Percentiles rank a stretch among this genome's conserved stretches.
Evolutionary conservation across 2,113 vertebrate genomes (phyloP).

Genomic region (Lagopus muta): DNA sequence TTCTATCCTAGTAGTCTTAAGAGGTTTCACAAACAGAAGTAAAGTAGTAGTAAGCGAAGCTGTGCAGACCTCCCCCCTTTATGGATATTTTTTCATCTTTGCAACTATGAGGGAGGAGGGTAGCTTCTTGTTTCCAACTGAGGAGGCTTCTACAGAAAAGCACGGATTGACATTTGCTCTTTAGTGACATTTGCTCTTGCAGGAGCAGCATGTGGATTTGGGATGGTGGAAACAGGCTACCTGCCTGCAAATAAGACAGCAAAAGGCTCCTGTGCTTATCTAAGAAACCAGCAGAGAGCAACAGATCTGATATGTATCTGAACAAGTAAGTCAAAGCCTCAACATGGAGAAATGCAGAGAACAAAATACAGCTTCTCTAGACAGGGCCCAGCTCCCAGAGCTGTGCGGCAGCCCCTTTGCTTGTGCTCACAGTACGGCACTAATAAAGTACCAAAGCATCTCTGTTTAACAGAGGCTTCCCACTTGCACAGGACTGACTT

Average conservation of each 20-base stretch:
- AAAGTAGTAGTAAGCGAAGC: neutral
- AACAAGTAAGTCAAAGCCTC: neutral
- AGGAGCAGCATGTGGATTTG: neutral
- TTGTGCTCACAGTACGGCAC: accelerated
- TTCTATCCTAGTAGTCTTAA: neutral
- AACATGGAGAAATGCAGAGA: neutral
- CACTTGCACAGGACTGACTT: neutral
- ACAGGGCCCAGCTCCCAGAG: accelerated
- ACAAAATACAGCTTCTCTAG: accelerated
- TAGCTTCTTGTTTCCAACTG: neutral
- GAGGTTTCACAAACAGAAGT: neutral
- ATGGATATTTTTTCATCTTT: neutral
- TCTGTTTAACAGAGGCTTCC: neutral
- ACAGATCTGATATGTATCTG: neutral
- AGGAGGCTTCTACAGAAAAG: neutral
- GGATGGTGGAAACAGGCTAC: neutral
- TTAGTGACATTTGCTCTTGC: accelerated
- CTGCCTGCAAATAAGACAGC: accelerated
- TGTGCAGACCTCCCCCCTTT: neutral
- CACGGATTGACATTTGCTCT: neutral
- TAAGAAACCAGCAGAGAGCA: neutral
- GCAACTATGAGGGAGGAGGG: neutral
- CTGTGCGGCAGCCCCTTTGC: neutral
- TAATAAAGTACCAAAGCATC: neutral
- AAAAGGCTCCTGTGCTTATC: neutral